Conservation (phyloP, 2,888 invertebrate genomes). For the Gastracanthus pulcherrimus region DNA sequence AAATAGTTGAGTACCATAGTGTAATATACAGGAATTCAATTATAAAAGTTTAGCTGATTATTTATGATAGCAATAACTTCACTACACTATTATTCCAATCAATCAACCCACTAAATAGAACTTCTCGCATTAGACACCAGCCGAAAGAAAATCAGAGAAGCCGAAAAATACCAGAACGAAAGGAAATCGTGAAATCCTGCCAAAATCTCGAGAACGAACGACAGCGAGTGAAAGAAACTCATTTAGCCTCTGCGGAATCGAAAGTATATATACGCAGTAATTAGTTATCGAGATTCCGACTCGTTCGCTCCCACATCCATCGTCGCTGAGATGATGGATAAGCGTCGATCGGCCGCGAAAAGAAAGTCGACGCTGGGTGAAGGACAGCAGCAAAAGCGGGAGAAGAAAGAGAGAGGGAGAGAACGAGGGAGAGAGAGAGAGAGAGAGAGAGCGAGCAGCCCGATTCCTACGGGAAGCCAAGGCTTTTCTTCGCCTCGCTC, state of each 20-base stretch:
- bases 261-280: neutral
- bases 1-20: no score
- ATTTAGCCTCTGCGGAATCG: neutral
- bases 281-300: conserved; percentile 27
- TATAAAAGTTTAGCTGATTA: no score
- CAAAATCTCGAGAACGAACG: neutral
- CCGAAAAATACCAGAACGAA: neutral
- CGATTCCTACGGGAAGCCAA: no score
- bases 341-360: neutral
- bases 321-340: conserved; percentile 38
- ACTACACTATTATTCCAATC: no score
- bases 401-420: neutral
- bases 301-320: neutral
- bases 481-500: no score
- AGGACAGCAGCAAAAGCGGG: neutral
- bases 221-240: neutral
- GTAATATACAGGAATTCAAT: no score
- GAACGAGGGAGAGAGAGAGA: neutral
- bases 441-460: neutral
- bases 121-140: neutral
- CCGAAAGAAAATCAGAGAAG: neutral
- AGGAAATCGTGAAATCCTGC: no score
- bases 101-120: neutral
- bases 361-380: neutral
- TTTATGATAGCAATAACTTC: no score